Evolutionary conservation across 1,140 invertebrate genomes (phyloP).

Genomic region (Manduca sexta): DNA sequence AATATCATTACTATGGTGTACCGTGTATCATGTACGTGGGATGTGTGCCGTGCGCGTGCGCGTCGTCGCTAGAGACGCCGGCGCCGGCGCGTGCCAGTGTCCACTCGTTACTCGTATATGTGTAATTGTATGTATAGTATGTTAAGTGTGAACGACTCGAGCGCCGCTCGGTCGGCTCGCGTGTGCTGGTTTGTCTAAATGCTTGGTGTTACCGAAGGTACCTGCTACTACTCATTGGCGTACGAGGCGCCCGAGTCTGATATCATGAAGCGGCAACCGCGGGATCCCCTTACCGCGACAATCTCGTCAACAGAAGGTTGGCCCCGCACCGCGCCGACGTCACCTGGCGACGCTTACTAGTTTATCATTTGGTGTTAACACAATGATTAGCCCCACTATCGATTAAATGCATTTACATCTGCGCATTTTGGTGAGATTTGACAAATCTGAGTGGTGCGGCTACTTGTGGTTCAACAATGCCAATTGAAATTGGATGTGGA

Average conservation of each 20-base stretch:
- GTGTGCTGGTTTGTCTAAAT: slow-evolving; percentile 59
- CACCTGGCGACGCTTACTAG: slow-evolving; percentile 44
- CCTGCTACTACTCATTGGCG: slow-evolving; percentile 96
- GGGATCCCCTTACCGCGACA: slow-evolving; percentile 95
- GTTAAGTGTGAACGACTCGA: neutral
- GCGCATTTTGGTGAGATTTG: slow-evolving; percentile 29
- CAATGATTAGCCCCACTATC: slow-evolving; percentile 41
- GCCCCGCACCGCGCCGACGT: slow-evolving; percentile 33
- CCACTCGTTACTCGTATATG: too few relatives aligned
- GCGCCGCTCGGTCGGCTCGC: slow-evolving; percentile 24
- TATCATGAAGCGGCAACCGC: slow-evolving; percentile 97
- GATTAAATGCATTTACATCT: slow-evolving; percentile 11
- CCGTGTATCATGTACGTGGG: neutral
- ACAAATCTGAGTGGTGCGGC: slow-evolving; percentile 45
- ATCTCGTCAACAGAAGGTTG: slow-evolving; percentile 95
- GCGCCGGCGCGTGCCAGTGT: too few relatives aligned
- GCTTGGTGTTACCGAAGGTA: slow-evolving; percentile 79
- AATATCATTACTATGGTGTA: slow-evolving; percentile 12
- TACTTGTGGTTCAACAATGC: slow-evolving; percentile 53
- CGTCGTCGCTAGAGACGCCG: too few relatives aligned
- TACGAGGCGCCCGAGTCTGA: slow-evolving; percentile 97
- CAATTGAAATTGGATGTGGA: slow-evolving; percentile 66
- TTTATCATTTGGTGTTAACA: slow-evolving; percentile 58
- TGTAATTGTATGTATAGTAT: slow-evolving; percentile 34
- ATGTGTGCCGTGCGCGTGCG: neutral